Evolutionary conservation across 1,140 invertebrate genomes (phyloP).

Genomic region (Pseudobourletiella spinata): DNA sequence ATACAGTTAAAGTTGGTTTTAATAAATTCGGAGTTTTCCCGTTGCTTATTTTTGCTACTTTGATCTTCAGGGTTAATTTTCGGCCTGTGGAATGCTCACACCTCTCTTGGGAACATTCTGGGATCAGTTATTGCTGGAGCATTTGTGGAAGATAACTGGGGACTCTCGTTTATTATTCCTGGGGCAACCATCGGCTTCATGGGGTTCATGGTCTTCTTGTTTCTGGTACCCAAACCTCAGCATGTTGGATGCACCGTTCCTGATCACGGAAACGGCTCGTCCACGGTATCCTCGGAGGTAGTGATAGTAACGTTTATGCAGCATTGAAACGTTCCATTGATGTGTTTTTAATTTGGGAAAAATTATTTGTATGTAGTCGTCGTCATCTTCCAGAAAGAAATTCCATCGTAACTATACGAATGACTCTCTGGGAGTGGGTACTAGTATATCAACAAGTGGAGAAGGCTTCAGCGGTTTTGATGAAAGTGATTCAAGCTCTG

Average conservation of each 20-base stretch:
- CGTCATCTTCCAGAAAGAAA: neutral
- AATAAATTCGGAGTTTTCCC: no score
- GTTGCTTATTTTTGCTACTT: slow-evolving; percentile 11
- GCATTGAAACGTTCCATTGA: neutral
- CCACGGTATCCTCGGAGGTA: neutral
- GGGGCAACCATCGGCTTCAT: slow-evolving; percentile 68
- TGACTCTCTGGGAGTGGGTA: slow-evolving; percentile 3
- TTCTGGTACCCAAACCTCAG: slow-evolving; percentile 68
- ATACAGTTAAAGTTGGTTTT: neutral
- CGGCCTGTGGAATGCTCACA: slow-evolving; percentile 92
- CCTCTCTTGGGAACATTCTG: slow-evolving; percentile 90
- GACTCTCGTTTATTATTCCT: slow-evolving; percentile 83
- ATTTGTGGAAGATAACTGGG: slow-evolving; percentile 80
- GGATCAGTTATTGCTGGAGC: slow-evolving; percentile 72
- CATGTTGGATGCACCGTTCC: slow-evolving; percentile 56
- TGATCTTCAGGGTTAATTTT: slow-evolving; percentile 71
- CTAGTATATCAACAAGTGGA: neutral
- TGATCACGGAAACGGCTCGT: slow-evolving; percentile 35
- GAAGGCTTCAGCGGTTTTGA: neutral
- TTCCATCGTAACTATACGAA: slow-evolving; percentile 1
- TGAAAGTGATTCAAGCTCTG: neutral
- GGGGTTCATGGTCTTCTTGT: slow-evolving; percentile 76
- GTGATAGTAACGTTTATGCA: no score
- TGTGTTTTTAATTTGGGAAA: neutral
- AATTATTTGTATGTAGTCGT: neutral